Evolutionary conservation across 2,888 invertebrate species (phyloP).

Genomic region (Crossocerus cetratus): DNA sequence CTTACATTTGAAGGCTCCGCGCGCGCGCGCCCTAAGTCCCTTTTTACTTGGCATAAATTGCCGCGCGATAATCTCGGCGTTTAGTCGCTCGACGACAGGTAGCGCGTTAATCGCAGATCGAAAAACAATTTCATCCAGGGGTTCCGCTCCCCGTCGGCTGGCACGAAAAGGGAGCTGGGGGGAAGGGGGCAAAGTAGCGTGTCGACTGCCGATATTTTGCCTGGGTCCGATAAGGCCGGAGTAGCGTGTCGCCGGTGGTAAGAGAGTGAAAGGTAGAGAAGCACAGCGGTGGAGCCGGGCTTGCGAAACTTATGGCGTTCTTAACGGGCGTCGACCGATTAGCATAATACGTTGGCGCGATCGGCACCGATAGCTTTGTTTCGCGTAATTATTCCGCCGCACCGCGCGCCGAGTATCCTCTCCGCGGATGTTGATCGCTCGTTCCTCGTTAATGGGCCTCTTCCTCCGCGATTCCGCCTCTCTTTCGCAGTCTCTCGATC

Average conservation of each 20-base stretch:
- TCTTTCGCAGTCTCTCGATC: too few relatives aligned
- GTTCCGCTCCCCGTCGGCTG: neutral
- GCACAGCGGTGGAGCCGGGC: constrained; percentile 3
- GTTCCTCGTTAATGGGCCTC: constrained; percentile 65
- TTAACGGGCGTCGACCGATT: constrained; percentile 61
- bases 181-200: constrained; percentile 25
- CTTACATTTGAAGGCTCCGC: neutral
- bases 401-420: neutral
- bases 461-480: constrained; percentile 45
- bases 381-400: constrained; percentile 66
- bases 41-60: neutral
- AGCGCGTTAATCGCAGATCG: constrained; percentile 26
- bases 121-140: constrained; percentile 36
- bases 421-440: constrained; percentile 67
- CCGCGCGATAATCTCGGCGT: constrained; percentile 16
- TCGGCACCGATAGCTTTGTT: constrained; percentile 68
- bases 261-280: constrained; percentile 18
- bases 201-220: constrained; percentile 35
- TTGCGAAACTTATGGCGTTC: constrained; percentile 42
- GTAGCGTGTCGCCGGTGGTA: constrained; percentile 51
- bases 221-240: constrained; percentile 39
- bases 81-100: constrained; percentile 15
- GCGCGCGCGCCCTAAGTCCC: too few relatives aligned
- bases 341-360: constrained; percentile 65
- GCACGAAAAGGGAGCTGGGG: neutral